Conservation (phyloP, 2,797 vertebrate species). For the Enteromius thamalakanensis region DNA sequence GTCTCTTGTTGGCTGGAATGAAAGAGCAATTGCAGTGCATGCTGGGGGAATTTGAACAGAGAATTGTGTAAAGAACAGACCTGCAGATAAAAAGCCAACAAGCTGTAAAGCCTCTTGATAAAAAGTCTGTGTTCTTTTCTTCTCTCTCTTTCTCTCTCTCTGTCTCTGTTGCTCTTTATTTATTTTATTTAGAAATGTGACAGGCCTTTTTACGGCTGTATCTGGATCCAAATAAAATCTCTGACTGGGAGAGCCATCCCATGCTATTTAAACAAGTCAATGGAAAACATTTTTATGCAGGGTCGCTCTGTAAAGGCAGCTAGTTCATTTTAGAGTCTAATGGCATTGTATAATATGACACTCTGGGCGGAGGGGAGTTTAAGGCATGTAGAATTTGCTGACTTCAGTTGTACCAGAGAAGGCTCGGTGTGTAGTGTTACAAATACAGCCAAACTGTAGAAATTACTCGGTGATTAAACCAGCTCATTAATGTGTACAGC, state of each 20-base stretch:
- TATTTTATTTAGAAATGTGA: constrained; percentile 14
- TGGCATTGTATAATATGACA: constrained; percentile 23
- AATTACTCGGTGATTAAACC: constrained; percentile 9
- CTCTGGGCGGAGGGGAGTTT: neutral
- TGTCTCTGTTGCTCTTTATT: constrained; percentile 10
- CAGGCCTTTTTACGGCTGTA: neutral
- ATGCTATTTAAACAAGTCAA: constrained; percentile 12
- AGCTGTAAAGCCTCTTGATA: constrained; percentile 3
- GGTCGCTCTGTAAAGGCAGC: neutral
- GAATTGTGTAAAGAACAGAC: constrained; percentile 5
- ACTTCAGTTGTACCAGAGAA: neutral
- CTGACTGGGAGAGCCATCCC: neutral
- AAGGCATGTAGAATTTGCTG: constrained; percentile 19
- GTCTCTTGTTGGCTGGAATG: neutral
- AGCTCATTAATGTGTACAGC: constrained; percentile 21
- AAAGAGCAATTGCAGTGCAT: constrained; percentile 3
- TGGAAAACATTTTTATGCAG: constrained; percentile 8
- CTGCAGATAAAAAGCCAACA: constrained; percentile 20
- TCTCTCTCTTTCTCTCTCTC: neutral
- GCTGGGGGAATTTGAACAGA: constrained; percentile 38
- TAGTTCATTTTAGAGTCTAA: constrained; percentile 30
- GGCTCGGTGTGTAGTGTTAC: neutral
- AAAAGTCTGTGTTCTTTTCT: neutral
- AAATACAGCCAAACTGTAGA: constrained; percentile 1
- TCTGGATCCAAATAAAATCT: constrained; percentile 14